Base-by-base conservation (phyloP, 2,113 vertebrate species). In the Sylvia atricapilla region DNA sequence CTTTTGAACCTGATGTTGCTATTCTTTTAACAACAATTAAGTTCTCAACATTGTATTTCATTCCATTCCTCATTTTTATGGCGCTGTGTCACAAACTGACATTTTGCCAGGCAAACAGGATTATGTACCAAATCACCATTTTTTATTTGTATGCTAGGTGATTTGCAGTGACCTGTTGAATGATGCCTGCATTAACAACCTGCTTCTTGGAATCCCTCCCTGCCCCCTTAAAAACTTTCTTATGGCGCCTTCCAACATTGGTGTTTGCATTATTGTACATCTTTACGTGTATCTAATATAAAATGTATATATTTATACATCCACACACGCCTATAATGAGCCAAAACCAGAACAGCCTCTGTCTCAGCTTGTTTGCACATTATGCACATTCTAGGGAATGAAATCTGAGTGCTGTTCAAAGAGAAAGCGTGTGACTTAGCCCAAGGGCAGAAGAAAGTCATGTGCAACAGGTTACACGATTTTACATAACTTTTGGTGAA, bases 311-410 rank as follows among this genome's bases (percentile, higher is more conserved):
- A 70, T 93, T 92, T 93, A 66, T 69, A 69, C n/a, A 85, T 90
- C 31, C 17, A 56, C 16, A 5, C 10, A 9, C 0, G 0, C 5
- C 23, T 58, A 8, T 44, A 82, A 89, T 70, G 52, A 94, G 72
- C 56, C 73, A 67, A 86, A 92, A 50, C 9, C 52, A 86, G 60
- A 93, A 13, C 9, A 88, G 60, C 47, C 68, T 81, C 68, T 92
- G 95, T 52, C 94, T 84, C 76, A 60, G 52, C 95, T 92, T 96
- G 90, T 87, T 85, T 84, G 85, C 44, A 77, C 44, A 44, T 83
- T 88, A 46, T 83, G 59, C 64, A 78, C 35, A 56, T 92, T 86
- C 58, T 74, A 46, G 33, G 28, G 60, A 93, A 84, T 64, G 80
- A 90, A 84, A 68, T 62, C 41, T 84, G 92, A 92, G 59, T 47